A percentile compares a stretch with the other conserved stretches of the same genome.
These are phyloP conservation scores for Parnassius smintheus DNA, from an alignment of 2,888 invertebrate species.

Conservation along the genomic window DNA sequence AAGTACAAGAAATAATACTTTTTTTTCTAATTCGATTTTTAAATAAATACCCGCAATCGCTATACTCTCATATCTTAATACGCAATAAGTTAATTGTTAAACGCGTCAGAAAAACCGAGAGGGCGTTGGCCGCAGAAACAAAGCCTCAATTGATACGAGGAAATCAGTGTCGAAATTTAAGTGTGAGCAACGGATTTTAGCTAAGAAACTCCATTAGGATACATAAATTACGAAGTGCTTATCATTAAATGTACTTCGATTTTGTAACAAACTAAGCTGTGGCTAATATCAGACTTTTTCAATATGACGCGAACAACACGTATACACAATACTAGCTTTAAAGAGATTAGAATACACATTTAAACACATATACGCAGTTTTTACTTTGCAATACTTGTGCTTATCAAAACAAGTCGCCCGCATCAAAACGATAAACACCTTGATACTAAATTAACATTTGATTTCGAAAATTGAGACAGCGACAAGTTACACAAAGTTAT, in stretches of 20 bases:
- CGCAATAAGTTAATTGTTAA: conserved; percentile 51
- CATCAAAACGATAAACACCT: not conserved
- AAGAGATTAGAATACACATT: no score
- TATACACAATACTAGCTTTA: no score
- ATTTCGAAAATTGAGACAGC: not conserved
- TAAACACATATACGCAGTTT: no score
- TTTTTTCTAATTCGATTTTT: not conserved
- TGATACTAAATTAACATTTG: conserved; percentile 1
- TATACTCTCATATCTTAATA: conserved; percentile 36
- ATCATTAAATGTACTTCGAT: conserved; percentile 5
- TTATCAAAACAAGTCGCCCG: not conserved
- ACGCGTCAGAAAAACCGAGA: conserved; percentile 41
- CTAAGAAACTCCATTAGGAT: conserved; percentile 47
- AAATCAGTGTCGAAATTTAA: conserved; percentile 65
- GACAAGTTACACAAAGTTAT: no score
- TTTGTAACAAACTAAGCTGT: conserved; percentile 8
- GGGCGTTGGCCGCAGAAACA: conserved; percentile 73
- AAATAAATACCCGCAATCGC: conserved; percentile 17
- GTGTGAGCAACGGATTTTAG: conserved; percentile 42
- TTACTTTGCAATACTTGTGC: no score
- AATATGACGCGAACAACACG: not conserved
- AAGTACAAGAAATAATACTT: no score
- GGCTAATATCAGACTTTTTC: conserved; percentile 2
- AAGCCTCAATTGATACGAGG: conserved; percentile 70
- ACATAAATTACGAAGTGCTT: conserved; percentile 34